These are phyloP conservation scores for Clinocottus analis DNA, from an alignment of 2,113 vertebrate genomes.

Conservation along the genomic window DNA sequence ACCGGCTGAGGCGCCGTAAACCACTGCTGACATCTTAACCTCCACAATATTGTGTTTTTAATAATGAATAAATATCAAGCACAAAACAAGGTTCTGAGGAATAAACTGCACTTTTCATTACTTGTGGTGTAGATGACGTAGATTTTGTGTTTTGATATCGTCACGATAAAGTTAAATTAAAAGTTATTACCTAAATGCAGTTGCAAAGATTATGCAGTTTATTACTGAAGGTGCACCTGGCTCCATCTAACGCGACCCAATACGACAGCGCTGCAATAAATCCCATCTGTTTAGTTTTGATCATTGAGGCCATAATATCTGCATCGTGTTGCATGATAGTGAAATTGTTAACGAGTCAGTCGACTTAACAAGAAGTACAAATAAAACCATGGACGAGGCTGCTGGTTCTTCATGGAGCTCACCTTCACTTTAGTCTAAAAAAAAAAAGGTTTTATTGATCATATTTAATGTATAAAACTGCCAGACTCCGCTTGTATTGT, in stretches of 20 bases:
- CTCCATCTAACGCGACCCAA: not conserved
- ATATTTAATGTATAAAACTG: not conserved
- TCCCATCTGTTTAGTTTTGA: not conserved
- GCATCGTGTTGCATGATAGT: not conserved
- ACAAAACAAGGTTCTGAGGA: slow-evolving; percentile 4
- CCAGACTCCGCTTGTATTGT: not conserved
- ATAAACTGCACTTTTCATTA: not conserved
- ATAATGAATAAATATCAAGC: slow-evolving; percentile 10
- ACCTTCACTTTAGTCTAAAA: not conserved
- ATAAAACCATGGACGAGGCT: not conserved
- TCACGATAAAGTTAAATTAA: not conserved
- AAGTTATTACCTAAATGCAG: not conserved
- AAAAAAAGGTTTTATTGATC: not conserved
- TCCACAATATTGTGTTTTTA: not conserved
- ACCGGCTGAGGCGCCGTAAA: not conserved
- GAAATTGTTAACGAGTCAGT: not conserved
- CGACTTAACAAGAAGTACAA: not conserved
- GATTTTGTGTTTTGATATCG: not conserved
- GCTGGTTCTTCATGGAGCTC: not conserved
- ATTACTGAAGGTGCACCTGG: not conserved
- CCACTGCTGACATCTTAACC: not conserved
- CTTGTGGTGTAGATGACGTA: not conserved
- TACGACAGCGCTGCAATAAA: not conserved
- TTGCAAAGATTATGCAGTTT: not conserved
- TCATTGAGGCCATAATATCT: not conserved